Percentiles rank a stretch among this genome's conserved stretches.
phyloP scores from a whole-genome alignment of 2,113 vertebrate genomes.

The Myiopsitta monachus region DNA sequence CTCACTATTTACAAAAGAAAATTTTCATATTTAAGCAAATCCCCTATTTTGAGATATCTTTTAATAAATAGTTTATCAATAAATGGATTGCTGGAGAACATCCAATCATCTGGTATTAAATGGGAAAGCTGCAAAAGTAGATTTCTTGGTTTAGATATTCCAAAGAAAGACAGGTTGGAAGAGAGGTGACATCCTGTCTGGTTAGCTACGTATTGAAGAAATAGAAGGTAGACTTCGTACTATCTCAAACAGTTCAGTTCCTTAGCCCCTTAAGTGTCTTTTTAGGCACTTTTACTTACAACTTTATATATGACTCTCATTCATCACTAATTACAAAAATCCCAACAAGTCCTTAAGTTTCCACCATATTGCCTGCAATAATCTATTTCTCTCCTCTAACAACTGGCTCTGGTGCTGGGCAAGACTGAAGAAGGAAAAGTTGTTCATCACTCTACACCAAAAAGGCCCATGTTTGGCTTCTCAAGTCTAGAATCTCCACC shows the following conservation, averaged over 20 bases:
- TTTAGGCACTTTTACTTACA: background rate
- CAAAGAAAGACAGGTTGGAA: background rate
- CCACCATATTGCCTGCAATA: background rate
- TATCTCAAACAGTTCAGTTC: background rate
- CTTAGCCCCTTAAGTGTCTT: background rate
- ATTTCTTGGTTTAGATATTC: background rate
- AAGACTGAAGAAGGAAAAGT: background rate
- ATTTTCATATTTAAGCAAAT: background rate
- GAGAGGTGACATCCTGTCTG: background rate
- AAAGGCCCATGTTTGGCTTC: background rate
- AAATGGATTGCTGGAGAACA: background rate
- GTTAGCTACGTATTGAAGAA: background rate
- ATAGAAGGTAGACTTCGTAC: background rate
- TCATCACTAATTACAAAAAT: background rate
- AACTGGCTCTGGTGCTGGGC: background rate
- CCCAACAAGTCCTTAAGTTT: background rate
- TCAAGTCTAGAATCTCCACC: background rate
- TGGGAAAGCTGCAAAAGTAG: background rate
- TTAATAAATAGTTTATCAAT: background rate
- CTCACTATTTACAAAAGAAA: background rate
- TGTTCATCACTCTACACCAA: background rate
- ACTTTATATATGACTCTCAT: background rate
- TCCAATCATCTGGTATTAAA: background rate
- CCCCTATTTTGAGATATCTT: background rate
- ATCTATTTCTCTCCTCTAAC: background rate